These are phyloP conservation scores for Phaonia tiefii DNA, from an alignment of 2,888 invertebrate genomes.

Conservation along the genomic window DNA sequence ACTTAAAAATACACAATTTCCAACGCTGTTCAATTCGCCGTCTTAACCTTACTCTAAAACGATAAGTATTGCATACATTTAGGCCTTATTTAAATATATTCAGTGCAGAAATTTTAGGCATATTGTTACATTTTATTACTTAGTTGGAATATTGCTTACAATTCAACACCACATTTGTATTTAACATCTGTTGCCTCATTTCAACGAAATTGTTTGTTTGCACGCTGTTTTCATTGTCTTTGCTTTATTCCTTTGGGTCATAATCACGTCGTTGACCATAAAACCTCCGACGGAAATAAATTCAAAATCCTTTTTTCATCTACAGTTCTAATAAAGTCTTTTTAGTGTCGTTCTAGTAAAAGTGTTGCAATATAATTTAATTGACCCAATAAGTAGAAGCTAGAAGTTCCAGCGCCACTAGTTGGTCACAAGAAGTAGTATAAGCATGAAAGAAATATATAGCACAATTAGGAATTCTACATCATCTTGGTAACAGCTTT, in stretches of 20 bases:
- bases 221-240: neutral
- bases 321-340: neutral
- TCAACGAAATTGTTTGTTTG: too few relatives aligned
- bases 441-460: too few relatives aligned
- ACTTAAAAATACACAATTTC: too few relatives aligned
- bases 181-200: neutral
- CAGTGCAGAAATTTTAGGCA: too few relatives aligned
- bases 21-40: too few relatives aligned
- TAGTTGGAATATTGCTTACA: neutral
- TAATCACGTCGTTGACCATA: conserved; percentile 36
- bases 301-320: neutral
- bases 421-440: too few relatives aligned
- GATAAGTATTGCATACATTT: too few relatives aligned
- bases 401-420: neutral
- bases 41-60: too few relatives aligned
- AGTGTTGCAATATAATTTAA: conserved; percentile 34
- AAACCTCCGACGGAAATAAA: conserved; percentile 21
- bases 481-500: too few relatives aligned
- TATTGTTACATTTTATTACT: neutral
- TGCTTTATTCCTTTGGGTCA: neutral
- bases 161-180: neutral
- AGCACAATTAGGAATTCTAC: too few relatives aligned
- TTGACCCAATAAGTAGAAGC: conserved; percentile 49
- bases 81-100: too few relatives aligned
- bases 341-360: neutral